Conservation (phyloP, 30 jellyfish, hydroid and myxozoan species). For the Hydractinia symbiolongicarpus region DNA sequence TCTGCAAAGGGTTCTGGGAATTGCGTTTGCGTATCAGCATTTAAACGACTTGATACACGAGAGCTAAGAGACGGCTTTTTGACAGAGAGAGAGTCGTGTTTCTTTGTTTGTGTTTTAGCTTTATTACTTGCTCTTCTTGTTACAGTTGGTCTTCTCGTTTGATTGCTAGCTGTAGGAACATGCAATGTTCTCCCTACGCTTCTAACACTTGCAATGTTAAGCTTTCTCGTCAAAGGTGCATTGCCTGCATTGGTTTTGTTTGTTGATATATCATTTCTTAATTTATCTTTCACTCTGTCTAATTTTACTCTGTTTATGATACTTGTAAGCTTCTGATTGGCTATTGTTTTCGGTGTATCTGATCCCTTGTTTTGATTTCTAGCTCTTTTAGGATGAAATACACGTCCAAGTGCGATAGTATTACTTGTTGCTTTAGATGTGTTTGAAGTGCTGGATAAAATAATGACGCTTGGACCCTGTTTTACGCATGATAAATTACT, state of each 20-base stretch:
- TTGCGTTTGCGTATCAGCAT: slow-evolving; percentile 9
- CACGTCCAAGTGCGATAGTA: slow-evolving; percentile 1
- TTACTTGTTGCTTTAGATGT: neutral
- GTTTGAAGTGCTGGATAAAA: slow-evolving; percentile 2
- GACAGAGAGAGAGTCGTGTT: too few relatives aligned
- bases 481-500: slow-evolving; percentile 32
- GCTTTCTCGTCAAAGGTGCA: neutral
- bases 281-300: slow-evolving; percentile 5
- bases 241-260: neutral
- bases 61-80: neutral
- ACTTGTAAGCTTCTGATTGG: slow-evolving; percentile 2
- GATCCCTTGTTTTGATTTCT: neutral
- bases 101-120: too few relatives aligned
- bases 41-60: neutral
- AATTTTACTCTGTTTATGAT: slow-evolving; percentile 10
- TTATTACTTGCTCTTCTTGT: neutral
- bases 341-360: slow-evolving; percentile 8
- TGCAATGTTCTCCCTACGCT: slow-evolving; percentile 4
- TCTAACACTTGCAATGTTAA: slow-evolving; percentile 17
- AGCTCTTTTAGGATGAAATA: neutral
- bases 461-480: slow-evolving; percentile 8
- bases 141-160: neutral
- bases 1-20: slow-evolving; percentile 47
- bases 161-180: slow-evolving; percentile 9
- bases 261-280: neutral